phyloP scores from a whole-genome alignment of 1,140 invertebrate species.

The Drosophila obscura region DNA sequence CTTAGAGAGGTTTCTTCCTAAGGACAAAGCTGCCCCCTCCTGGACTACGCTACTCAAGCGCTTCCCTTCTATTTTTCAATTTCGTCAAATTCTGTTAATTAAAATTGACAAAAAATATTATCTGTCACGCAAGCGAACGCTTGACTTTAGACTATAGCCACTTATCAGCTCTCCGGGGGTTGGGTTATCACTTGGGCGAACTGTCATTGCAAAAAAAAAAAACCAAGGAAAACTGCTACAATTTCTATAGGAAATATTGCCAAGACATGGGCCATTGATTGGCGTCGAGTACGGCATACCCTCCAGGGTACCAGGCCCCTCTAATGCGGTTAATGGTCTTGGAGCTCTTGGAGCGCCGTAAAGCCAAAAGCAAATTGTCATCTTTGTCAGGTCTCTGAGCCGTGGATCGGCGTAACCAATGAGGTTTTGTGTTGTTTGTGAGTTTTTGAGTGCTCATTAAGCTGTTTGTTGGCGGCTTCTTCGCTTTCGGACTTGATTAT shows the following conservation, averaged over 20 bases:
- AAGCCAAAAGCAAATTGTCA: constrained; percentile 36
- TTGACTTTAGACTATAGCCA: constrained; percentile 33
- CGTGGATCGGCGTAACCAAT: not conserved
- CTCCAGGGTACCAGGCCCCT: constrained; percentile 7
- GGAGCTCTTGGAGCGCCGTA: not conserved
- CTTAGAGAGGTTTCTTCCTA: too few relatives aligned
- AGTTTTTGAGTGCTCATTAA: constrained; percentile 63
- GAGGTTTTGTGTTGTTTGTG: constrained; percentile 15
- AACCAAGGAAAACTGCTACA: constrained; percentile 5
- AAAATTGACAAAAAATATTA: constrained; percentile 59
- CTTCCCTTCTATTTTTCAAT: constrained; percentile 6
- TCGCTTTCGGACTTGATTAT: constrained; percentile 27
- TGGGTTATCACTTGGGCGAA: constrained; percentile 43
- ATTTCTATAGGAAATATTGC: constrained; percentile 16
- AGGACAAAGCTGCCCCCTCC: too few relatives aligned
- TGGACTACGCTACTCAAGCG: too few relatives aligned
- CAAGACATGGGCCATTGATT: constrained; percentile 16
- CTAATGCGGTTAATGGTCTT: constrained; percentile 27
- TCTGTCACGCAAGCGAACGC: constrained; percentile 60
- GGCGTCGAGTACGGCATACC: constrained; percentile 3
- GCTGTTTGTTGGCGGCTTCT: constrained; percentile 43
- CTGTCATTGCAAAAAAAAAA: not conserved
- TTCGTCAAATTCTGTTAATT: constrained; percentile 61
- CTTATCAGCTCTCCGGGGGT: constrained; percentile 47
- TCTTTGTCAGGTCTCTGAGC: constrained; percentile 5